A percentile compares a stretch with the other conserved stretches of the same genome.
phyloP scores from a whole-genome alignment of 2,888 invertebrate genomes.

The Pegoplata infirma region DNA sequence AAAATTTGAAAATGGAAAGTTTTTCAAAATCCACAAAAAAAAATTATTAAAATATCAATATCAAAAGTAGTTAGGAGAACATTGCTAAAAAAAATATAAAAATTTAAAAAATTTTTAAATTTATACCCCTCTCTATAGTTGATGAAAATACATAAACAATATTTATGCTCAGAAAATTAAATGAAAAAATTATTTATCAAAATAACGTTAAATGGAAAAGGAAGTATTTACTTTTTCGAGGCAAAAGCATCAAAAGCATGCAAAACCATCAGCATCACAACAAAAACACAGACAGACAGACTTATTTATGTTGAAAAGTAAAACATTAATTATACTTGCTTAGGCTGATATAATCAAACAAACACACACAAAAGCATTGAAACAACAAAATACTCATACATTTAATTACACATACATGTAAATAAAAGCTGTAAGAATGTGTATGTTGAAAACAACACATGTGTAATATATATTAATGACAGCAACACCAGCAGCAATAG shows the following conservation, averaged over 20 bases:
- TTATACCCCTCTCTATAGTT: too few relatives aligned
- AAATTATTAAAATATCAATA: too few relatives aligned
- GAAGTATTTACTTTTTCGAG: conserved; percentile 25
- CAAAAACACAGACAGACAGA: background rate
- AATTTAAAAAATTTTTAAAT: too few relatives aligned
- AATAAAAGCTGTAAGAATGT: background rate
- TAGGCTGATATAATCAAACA: background rate
- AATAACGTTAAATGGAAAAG: conserved; percentile 12
- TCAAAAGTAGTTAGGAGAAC: too few relatives aligned
- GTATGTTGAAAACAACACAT: conserved; percentile 7
- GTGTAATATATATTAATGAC: conserved; percentile 30
- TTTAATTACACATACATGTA: conserved; percentile 36
- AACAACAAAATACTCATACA: background rate
- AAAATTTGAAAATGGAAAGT: too few relatives aligned
- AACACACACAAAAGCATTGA: background rate
- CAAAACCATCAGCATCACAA: conserved; percentile 11
- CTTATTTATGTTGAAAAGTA: conserved; percentile 11
- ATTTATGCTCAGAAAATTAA: background rate
- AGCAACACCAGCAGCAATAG: conserved; percentile 24
- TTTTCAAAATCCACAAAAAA: too few relatives aligned
- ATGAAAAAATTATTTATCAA: conserved; percentile 19
- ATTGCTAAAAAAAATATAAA: too few relatives aligned
- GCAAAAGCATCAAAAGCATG: conserved; percentile 18
- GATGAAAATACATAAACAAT: too few relatives aligned
- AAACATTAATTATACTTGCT: conserved; percentile 42